Percentiles rank a stretch among this genome's conserved stretches.
These are phyloP conservation scores for Peromyscus attwateri DNA, from an alignment of 2,797 vertebrate genomes.

Conservation along the genomic window DNA sequence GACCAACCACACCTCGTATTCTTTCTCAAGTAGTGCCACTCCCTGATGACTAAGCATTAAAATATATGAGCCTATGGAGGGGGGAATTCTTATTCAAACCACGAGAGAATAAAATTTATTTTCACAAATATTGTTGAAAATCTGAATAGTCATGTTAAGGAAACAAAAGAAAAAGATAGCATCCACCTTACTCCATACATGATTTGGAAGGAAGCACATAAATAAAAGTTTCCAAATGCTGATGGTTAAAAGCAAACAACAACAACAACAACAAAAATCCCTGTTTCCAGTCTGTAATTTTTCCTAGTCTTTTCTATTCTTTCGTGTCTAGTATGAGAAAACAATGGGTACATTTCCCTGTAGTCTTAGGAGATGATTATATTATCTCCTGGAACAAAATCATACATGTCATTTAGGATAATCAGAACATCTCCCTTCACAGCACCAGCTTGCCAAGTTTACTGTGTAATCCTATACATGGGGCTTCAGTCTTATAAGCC, in stretches of 20 bases:
- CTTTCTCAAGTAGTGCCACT: neutral
- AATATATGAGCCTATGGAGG: neutral
- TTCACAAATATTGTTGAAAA: neutral
- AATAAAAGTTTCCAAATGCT: neutral
- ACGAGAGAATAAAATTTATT: neutral
- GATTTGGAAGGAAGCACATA: neutral
- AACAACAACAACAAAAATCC: too few species aligned
- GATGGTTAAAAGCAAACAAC: too few species aligned
- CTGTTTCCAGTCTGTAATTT: neutral
- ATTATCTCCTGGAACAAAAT: neutral
- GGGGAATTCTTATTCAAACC: neutral
- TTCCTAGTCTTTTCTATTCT: neutral
- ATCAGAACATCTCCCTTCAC: neutral
- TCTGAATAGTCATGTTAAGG: neutral
- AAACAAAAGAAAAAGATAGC: neutral
- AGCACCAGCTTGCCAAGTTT: neutral
- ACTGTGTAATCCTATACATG: neutral
- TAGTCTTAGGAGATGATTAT: neutral
- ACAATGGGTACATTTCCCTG: neutral
- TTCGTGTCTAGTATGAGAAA: neutral
- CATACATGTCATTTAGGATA: neutral
- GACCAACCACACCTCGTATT: neutral
- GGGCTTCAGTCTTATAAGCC: neutral
- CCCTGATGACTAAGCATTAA: neutral
- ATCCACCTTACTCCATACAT: neutral